Percentiles rank a stretch among this genome's conserved stretches.
phyloP scores from a whole-genome alignment of 2,888 invertebrate species.

The Cerastis rubricosa region DNA sequence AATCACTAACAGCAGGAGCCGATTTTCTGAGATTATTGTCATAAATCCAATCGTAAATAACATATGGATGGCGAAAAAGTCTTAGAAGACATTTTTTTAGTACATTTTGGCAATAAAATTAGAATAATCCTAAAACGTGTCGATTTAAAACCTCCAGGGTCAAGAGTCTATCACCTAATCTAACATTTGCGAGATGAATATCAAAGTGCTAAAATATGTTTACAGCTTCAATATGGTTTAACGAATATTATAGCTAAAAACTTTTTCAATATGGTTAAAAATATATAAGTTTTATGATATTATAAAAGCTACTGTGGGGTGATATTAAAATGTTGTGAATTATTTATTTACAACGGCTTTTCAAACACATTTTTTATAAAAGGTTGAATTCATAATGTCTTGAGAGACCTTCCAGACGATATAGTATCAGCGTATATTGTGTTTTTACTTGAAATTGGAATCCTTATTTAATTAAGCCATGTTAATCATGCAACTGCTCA shows the following conservation, averaged over 20 bases:
- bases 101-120: slow-evolving; percentile 61
- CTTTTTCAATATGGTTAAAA: slow-evolving; percentile 16
- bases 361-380: background rate
- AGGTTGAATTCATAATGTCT: background rate
- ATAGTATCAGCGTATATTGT: background rate
- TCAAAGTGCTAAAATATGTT: slow-evolving; percentile 61
- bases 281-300: slow-evolving; percentile 37
- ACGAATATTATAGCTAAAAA: slow-evolving; percentile 25
- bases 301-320: slow-evolving; percentile 37
- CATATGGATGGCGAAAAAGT: slow-evolving; percentile 51
- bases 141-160: slow-evolving; percentile 56
- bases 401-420: slow-evolving; percentile 1
- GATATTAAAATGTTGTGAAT: slow-evolving; percentile 19
- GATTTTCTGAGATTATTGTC: slow-evolving; percentile 58
- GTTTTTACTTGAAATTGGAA: slow-evolving; percentile 15
- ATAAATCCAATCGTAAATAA: slow-evolving; percentile 66
- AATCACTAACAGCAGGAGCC: slow-evolving; percentile 40
- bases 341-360: slow-evolving; percentile 19
- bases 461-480: slow-evolving; percentile 25
- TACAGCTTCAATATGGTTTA: slow-evolving; percentile 30
- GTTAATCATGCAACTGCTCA: slow-evolving; percentile 38
- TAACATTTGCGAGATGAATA: slow-evolving; percentile 52
- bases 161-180: slow-evolving; percentile 49
- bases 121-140: slow-evolving; percentile 60
- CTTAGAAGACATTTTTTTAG: slow-evolving; percentile 43